These are phyloP conservation scores for Lumbricus terrestris DNA, from an alignment of 2,888 invertebrate species.

Conservation along the genomic window DNA sequence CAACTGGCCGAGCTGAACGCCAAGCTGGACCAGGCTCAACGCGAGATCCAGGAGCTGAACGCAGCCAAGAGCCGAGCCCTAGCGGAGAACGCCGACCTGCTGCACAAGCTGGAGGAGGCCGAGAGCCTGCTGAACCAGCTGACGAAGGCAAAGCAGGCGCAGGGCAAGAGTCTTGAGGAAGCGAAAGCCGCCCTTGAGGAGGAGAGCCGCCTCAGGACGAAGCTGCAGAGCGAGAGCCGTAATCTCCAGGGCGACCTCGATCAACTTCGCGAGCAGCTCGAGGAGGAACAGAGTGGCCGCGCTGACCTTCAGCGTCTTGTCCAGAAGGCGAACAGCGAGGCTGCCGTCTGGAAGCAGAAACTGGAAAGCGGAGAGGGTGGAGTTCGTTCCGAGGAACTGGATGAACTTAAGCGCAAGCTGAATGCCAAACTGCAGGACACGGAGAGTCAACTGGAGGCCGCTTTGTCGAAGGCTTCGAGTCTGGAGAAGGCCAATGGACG, in stretches of 20 bases:
- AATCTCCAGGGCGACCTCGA: conserved; percentile 98
- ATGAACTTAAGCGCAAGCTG: conserved; percentile 67
- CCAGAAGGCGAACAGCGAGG: conserved; percentile 96
- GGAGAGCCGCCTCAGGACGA: conserved; percentile 67
- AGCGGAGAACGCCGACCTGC: conserved; percentile 89
- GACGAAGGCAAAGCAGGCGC: conserved; percentile 84
- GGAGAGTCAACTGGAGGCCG: conserved; percentile 94
- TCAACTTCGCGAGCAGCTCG: conserved; percentile 96
- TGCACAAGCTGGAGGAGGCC: conserved; percentile 95
- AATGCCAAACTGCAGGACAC: conserved; percentile 95
- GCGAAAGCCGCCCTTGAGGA: conserved; percentile 96
- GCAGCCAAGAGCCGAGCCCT: conserved; percentile 87
- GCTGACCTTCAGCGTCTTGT: conserved; percentile 97
- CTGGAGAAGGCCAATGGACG: conserved; percentile 98
- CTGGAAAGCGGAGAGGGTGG: conserved; percentile 78
- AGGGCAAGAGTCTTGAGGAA: conserved; percentile 94
- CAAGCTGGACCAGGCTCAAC: conserved; percentile 70
- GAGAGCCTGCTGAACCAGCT: conserved; percentile 94
- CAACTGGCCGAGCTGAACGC: conserved; percentile 91
- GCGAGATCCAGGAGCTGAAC: conserved; percentile 88
- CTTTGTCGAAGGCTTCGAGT: conserved; percentile 93
- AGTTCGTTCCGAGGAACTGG: conserved; percentile 65
- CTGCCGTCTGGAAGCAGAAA: conserved; percentile 96
- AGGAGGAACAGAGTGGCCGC: conserved; percentile 98
- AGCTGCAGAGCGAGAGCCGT: conserved; percentile 78